Base-by-base conservation (phyloP, 2,113 vertebrate species). In the Cepphus grylle region DNA sequence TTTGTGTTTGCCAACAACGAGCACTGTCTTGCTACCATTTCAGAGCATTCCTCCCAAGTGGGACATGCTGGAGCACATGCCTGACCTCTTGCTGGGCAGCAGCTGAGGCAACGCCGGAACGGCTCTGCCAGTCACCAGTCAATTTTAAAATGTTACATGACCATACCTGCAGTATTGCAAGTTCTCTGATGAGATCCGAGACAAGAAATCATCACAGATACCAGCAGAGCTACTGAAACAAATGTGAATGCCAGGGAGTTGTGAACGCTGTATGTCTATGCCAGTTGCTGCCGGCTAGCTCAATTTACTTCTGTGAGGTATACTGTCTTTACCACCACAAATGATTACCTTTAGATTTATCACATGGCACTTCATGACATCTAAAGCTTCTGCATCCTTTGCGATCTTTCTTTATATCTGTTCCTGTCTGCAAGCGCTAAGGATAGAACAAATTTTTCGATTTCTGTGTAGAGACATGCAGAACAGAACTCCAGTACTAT, bases 11-110 rank as follows among this genome's bases (percentile, higher is more conserved):
- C 45, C 65, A 59, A 42, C 21, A 59, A 20, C 0, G 0, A 91
- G 42, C 52, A 38, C 27, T 19, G 36, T 56, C 55, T 77, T 3
- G 1, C 0, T 1, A 25, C 25, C 3, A 1, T 32, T 59, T 11
- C 49, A 65, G 59, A 70, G 21, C 55, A 5, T 55, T 86, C 34
- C 50, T 73, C n/a, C 27, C 2, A 0, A 62, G 27, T 15, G 62
- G 36, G 36, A 62, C 0, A 0, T 50, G 40, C 61, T 56, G 19
- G 10, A 5, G 26, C 26, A 55, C 4, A 1, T 2, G 2, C 9
- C 27, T 56, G 42, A 42, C 17, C 6, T 50, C 14, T 93, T 1
- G 0, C 27, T 59, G 58, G 8, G 21, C 3, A 7, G 53, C 49
- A 85, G 27, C n/a, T 72, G 66, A 45, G 10, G 15, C 27, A 76